Base-by-base conservation (phyloP, 2,888 invertebrate genomes). In the Lymantria dispar region DNA sequence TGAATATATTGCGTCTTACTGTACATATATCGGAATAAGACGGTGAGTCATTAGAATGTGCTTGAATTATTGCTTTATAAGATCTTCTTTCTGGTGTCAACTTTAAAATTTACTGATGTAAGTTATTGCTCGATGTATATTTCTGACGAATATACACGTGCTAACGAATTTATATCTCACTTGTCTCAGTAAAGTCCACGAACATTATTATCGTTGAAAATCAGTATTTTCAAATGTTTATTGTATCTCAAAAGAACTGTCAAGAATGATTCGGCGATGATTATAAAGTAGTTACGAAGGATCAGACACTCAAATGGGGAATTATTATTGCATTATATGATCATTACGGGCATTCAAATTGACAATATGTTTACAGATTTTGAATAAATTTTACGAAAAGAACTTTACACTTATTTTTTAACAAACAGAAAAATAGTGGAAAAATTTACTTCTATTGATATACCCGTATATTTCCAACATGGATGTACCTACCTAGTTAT, bases 31-130 rank as follows among this genome's bases (percentile, higher is more conserved):
- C 54, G 45, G 54, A 58, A 55, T 67, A 74, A 72, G 70, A 67
- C 52, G 54, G 58, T 77, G 76, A 77, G 56, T 81, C 84, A 83
- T 83, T 79, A 80, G 81, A 80, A 81, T 75, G 72, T 70, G 67
- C 70, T 75, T 86, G 78, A 88, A 76, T 80, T 85, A 89, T 83
- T 57, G 72, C 85, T 83, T 78, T 86, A 87, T 85, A 87, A 84
- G 85, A 85, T 76, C 83, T 84, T 89, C 89, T 89, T 88, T 89
- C 87, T 84, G 82, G 83, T 84, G 88, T 91, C 91, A 90, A 90
- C 89, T 91, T 90, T 87, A 80, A 87, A 89, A 91, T 89, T 86
- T 89, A 91, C 78, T 72, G 78, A 74, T 60, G 82, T 89, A 83
- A 90, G 76, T 87, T 87, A 87, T 86, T 78, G 80, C 78, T 74